These are phyloP conservation scores for Mus spicilegus DNA, from an alignment of 2,113 vertebrate species.

Conservation along the genomic window DNA sequence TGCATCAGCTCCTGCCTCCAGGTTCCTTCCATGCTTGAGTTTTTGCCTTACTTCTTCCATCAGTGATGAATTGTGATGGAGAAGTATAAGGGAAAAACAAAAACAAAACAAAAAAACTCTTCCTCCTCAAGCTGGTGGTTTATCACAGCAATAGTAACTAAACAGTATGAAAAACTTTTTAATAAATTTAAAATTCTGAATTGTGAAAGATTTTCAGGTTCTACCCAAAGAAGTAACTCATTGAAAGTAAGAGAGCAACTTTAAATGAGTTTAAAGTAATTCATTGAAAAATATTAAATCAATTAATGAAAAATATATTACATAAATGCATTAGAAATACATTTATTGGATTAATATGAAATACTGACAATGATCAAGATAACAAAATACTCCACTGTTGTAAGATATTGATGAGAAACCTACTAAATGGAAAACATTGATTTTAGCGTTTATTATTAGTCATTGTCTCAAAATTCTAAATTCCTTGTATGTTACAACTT, in stretches of 20 bases:
- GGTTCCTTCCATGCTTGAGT: neutral
- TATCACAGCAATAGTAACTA: neutral
- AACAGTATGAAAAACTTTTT: neutral
- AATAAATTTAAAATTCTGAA: neutral
- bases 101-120: neutral
- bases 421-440: neutral
- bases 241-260: slow-evolving; percentile 21
- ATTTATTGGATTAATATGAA: slow-evolving; percentile 27
- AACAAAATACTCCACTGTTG: slow-evolving; percentile 16
- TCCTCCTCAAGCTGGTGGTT: neutral
- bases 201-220: neutral
- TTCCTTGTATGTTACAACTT: neutral
- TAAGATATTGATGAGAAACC: slow-evolving; percentile 16
- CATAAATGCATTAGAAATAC: neutral
- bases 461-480: slow-evolving; percentile 1
- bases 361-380: slow-evolving; percentile 31
- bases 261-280: slow-evolving; percentile 24
- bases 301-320: neutral
- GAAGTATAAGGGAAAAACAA: neutral
- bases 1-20: neutral
- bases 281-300: neutral
- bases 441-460: slow-evolving; percentile 55
- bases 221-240: neutral
- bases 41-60: neutral
- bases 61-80: neutral